Conservation (phyloP, 2,888 invertebrate genomes). For the Noctua comes region DNA sequence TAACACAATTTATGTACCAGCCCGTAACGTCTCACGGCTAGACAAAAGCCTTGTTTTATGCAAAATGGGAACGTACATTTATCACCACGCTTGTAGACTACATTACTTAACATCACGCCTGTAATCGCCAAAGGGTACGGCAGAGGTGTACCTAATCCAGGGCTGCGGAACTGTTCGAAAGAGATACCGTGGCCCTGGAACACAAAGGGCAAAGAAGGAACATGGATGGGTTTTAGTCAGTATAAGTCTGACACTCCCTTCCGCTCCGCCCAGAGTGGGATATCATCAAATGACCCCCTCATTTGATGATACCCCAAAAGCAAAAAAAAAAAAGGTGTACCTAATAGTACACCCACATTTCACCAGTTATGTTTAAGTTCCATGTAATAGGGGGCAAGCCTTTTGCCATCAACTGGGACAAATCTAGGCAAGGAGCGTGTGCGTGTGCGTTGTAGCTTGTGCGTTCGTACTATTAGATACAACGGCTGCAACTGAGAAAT, state of each 20-base stretch:
- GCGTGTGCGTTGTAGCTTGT: too few species aligned
- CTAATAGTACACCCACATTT: background rate
- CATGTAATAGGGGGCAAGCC: background rate
- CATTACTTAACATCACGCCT: background rate
- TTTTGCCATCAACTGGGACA: background rate
- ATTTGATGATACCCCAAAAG: too few species aligned
- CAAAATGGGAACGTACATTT: constrained; percentile 2
- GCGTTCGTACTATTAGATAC: too few species aligned
- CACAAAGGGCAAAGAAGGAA: too few species aligned
- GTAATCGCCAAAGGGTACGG: background rate
- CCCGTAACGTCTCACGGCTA: background rate
- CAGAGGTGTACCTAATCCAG: background rate
- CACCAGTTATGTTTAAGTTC: background rate
- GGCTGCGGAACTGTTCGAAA: too few species aligned
- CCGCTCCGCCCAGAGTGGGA: too few species aligned
- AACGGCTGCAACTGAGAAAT: background rate
- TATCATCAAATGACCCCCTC: too few species aligned
- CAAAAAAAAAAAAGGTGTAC: too few species aligned
- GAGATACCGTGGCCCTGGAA: too few species aligned
- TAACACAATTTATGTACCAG: constrained; percentile 15
- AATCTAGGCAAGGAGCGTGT: background rate
- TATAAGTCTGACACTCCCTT: too few species aligned
- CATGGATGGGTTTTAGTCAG: too few species aligned
- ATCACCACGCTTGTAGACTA: background rate
- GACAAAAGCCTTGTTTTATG: constrained; percentile 1